Percentiles rank a stretch among this genome's conserved stretches.
Evolutionary conservation across 1,140 invertebrate species (phyloP).

Genomic region (Brachionus koreanus): DNA sequence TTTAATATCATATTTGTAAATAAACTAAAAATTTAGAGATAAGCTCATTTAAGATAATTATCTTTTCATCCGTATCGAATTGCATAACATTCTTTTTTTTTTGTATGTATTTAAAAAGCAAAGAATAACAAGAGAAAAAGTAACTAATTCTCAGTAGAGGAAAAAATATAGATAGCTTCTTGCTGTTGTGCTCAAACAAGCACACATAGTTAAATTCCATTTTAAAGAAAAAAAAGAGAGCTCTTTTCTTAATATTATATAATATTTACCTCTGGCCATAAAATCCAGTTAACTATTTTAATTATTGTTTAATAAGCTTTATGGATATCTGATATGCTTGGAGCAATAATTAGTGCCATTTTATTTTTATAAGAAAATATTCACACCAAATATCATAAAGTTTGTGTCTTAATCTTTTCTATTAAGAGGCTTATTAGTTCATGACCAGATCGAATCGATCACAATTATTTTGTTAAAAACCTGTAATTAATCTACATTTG

Average conservation of each 20-base stretch:
- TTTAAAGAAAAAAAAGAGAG: neutral
- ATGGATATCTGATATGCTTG: neutral
- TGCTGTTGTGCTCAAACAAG: neutral
- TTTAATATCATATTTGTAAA: neutral
- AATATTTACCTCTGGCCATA: neutral
- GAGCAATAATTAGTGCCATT: constrained; percentile 3
- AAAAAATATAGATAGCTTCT: neutral
- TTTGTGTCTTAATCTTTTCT: neutral
- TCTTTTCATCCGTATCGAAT: constrained; percentile 30
- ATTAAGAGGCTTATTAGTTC: neutral
- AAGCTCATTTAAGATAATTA: constrained; percentile 23
- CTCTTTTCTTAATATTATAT: neutral
- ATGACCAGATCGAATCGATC: neutral
- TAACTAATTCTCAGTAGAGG: neutral
- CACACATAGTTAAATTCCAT: neutral
- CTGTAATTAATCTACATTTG: constrained; percentile 29
- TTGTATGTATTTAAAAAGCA: neutral
- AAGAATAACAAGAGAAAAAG: no score
- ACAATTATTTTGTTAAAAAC: neutral
- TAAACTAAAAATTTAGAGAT: neutral
- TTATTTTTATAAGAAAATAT: neutral
- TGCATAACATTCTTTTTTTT: neutral
- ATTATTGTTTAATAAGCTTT: neutral
- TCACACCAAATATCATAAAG: neutral
- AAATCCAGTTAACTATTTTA: constrained; percentile 18